Base-by-base conservation (phyloP, 2,113 vertebrate species). In the Anseranas semipalmata region DNA sequence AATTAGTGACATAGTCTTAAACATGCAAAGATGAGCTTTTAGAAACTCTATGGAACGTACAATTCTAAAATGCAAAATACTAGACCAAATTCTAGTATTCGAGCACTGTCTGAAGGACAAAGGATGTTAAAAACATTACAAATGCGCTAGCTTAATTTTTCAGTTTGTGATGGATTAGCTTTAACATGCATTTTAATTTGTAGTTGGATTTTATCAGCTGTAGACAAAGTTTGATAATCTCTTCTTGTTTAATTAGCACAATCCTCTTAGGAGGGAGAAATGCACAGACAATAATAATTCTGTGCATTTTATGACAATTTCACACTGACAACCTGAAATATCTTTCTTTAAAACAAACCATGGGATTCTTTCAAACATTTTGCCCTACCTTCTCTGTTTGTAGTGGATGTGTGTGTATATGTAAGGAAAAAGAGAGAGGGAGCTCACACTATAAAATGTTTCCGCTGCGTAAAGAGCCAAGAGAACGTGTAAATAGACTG, bases 181-280 rank as follows among this genome's bases (percentile, higher is more conserved):
- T 94, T 95, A 95, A 97, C 96, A 95, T 43, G 91, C 94, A 82
- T 96, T 97, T 97, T 96, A 97, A 98, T 97, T 97, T 97, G 96
- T 95, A 91, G 79, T 82, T 87, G 97, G 97, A 96, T 97, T 96
- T 98, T 97, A 98, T 97, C 97, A 96, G 94, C 91, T 95, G 82
- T 77, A 96, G 95, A 97, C 94, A 93, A 97, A 97, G 96, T 97
- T 97, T 96, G 97, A 98, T 97, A 97, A 98, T 97, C 96, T 97
- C 94, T 96, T 94, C 97, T 91, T 90, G 92, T 98, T 98, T 97
- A 98, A 98, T 98, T 98, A 97, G 91, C 72, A 83, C 96, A 97
- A 98, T 97, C 97, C 96, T 98, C 97, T 97, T 97, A 97, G 91
- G 97, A 97, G 66, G 72, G 77, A 85, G 68, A 93, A 97, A 96